Evolutionary conservation across 1,140 invertebrate genomes (phyloP).

Genomic region (Psix sp.): DNA sequence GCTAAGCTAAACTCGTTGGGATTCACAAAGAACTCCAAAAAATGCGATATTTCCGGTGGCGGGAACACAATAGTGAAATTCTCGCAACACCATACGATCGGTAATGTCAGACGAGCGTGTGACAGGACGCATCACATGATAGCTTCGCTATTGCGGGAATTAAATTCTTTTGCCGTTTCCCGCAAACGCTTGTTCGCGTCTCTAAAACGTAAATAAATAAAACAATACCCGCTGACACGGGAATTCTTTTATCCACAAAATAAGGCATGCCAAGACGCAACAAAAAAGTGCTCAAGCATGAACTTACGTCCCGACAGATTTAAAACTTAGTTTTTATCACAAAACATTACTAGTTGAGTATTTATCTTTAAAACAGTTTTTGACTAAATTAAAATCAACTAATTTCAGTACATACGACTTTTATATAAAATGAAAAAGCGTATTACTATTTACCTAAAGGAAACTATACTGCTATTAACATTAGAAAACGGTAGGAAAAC

Average conservation of each 20-base stretch:
- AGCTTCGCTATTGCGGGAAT: constrained; percentile 44
- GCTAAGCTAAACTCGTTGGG: constrained; percentile 41
- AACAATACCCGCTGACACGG: constrained; percentile 49
- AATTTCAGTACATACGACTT: no score
- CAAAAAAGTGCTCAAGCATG: constrained; percentile 10
- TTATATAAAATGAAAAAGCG: no score
- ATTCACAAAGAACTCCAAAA: constrained; percentile 46
- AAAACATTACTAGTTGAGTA: no score
- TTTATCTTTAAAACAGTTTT: no score
- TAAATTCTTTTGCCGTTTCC: constrained; percentile 48
- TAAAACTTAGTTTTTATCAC: no score
- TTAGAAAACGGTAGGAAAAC: constrained; percentile 4
- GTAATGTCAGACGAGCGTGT: constrained; percentile 66
- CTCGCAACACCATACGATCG: constrained; percentile 41
- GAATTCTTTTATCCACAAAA: constrained; percentile 53
- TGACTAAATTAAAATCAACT: no score
- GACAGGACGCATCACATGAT: constrained; percentile 38
- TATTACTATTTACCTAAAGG: constrained; percentile 7
- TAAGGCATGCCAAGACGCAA: constrained; percentile 25
- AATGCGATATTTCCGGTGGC: constrained; percentile 42
- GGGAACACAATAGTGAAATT: constrained; percentile 47
- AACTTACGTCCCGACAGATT: no score
- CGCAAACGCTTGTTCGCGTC: constrained; percentile 7
- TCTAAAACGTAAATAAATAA: constrained; percentile 50
- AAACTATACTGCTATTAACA: background rate